These are phyloP conservation scores for Apodemia zela DNA, from an alignment of 2,888 invertebrate genomes.

Conservation along the genomic window DNA sequence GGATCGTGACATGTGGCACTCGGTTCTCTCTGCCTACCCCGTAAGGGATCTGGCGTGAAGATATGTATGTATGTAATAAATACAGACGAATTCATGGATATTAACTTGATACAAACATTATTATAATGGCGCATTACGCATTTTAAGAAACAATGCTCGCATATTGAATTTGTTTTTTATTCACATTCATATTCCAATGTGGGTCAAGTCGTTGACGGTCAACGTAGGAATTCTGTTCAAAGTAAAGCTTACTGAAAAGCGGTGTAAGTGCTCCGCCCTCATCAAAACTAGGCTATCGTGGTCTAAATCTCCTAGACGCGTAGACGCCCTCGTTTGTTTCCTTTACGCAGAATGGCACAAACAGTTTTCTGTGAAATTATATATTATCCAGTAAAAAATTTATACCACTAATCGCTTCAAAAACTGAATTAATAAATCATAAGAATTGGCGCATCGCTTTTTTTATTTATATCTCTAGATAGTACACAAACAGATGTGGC, in stretches of 20 bases:
- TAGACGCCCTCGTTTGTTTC: slow-evolving; percentile 23
- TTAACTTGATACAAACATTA: too few species aligned
- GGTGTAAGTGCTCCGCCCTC: slow-evolving; percentile 19
- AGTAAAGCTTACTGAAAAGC: neutral
- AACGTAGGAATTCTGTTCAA: slow-evolving; percentile 6
- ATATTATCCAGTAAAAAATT: neutral
- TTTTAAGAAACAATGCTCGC: neutral
- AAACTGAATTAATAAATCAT: too few species aligned
- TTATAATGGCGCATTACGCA: neutral
- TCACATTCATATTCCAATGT: neutral
- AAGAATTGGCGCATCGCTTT: too few species aligned
- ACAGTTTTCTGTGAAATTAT: neutral
- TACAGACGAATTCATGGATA: too few species aligned
- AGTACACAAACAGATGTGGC: too few species aligned
- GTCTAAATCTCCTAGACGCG: slow-evolving; percentile 30
- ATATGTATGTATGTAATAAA: too few species aligned
- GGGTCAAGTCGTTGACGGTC: slow-evolving; percentile 7
- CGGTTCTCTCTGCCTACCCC: too few species aligned
- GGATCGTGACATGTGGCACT: too few species aligned
- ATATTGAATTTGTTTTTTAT: neutral
- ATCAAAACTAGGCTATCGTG: slow-evolving; percentile 27
- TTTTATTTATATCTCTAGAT: too few species aligned
- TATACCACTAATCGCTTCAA: too few species aligned
- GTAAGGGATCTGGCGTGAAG: too few species aligned
- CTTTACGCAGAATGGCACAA: slow-evolving; percentile 15